phyloP scores from a whole-genome alignment of 2,113 vertebrate genomes.

The Neolamprologus caudopunctatus region DNA sequence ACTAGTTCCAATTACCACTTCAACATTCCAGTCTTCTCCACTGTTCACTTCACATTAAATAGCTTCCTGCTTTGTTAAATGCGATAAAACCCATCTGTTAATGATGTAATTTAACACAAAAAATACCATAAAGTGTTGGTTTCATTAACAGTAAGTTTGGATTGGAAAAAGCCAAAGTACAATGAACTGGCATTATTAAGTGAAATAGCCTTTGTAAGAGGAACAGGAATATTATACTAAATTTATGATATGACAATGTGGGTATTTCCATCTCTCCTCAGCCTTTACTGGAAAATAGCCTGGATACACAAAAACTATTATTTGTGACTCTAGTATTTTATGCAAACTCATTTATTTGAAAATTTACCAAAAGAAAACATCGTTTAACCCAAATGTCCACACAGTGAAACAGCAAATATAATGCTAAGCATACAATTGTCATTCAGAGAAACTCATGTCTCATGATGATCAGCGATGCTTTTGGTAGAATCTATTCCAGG shows the following conservation, averaged over 20 bases:
- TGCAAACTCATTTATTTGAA: neutral
- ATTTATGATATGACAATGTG: neutral
- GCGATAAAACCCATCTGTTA: neutral
- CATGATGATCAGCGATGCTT: conserved; percentile 64
- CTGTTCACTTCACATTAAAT: neutral
- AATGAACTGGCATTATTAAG: neutral
- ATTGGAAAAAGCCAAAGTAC: neutral
- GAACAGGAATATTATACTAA: neutral
- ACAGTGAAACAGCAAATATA: conserved; percentile 87
- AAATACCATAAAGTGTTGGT: neutral
- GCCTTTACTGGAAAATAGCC: neutral
- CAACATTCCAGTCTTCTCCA: neutral
- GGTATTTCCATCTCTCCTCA: neutral
- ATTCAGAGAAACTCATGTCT: conserved; percentile 68
- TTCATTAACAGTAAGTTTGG: neutral
- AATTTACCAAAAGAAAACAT: neutral
- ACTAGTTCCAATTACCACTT: neutral
- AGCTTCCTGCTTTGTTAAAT: neutral
- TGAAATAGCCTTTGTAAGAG: neutral
- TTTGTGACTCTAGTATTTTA: neutral
- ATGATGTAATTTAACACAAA: neutral
- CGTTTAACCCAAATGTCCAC: conserved; percentile 52
- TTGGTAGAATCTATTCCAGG: conserved; percentile 78
- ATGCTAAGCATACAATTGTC: conserved; percentile 71
- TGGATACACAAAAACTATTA: neutral